Percentiles rank a stretch among this genome's conserved stretches.
phyloP scores from a whole-genome alignment of 2,888 invertebrate species.

The Oasisia sp. region DNA sequence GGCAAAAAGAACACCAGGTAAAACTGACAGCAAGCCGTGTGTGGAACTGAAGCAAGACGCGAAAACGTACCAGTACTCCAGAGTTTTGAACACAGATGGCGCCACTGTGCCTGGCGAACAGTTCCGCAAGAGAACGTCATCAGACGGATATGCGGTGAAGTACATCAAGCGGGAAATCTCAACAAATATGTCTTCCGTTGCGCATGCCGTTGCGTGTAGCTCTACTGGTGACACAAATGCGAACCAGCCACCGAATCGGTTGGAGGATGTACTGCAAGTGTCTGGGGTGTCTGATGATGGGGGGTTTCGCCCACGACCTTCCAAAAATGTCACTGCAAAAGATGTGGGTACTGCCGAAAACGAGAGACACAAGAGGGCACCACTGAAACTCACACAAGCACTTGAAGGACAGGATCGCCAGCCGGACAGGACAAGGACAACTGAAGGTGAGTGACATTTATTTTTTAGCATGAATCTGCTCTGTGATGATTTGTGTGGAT shows the following conservation, averaged over 20 bases:
- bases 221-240: not conserved
- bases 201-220: not conserved
- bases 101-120: not conserved
- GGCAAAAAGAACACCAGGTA: not conserved
- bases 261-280: not conserved
- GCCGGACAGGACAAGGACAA: not conserved
- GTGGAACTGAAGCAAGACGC: not conserved
- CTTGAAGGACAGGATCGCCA: not conserved
- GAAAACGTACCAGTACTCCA: not conserved
- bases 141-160: not conserved
- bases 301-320: not conserved
- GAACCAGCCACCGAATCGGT: not conserved
- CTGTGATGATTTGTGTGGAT: not conserved
- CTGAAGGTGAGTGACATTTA: not conserved
- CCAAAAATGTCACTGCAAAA: not conserved
- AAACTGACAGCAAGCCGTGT: not conserved
- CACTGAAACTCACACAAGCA: not conserved
- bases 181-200: not conserved
- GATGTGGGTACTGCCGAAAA: not conserved
- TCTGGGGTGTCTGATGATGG: not conserved
- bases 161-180: slow-evolving; percentile 1
- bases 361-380: not conserved
- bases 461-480: not conserved
- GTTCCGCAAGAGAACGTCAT: not conserved
- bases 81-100: not conserved